Evolutionary conservation across 2,113 vertebrate species (phyloP).

Genomic region (Passer montanus): DNA sequence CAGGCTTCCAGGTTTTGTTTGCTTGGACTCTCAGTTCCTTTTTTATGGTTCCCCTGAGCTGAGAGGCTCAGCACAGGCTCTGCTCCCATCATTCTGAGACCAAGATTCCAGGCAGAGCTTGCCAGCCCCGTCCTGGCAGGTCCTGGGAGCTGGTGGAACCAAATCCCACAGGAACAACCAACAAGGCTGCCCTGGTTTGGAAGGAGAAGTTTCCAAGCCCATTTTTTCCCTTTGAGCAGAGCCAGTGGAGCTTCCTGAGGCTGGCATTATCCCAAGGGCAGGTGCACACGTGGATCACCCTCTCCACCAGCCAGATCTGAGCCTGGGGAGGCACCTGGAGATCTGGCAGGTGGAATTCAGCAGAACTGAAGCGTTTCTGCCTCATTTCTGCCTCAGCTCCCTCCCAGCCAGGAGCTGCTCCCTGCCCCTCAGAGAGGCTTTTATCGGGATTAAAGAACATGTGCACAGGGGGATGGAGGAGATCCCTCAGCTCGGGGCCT

Average conservation of each 20-base stretch:
- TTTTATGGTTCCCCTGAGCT: slow-evolving; percentile 1
- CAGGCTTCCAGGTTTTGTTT: slow-evolving; percentile 41
- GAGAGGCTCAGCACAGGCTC: not conserved
- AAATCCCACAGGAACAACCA: not conserved
- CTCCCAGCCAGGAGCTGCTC: not conserved
- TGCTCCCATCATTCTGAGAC: not conserved
- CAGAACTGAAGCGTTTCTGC: not conserved
- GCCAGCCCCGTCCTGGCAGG: not conserved
- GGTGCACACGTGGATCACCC: not conserved
- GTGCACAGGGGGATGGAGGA: not conserved
- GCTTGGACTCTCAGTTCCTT: not conserved
- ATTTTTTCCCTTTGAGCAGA: not conserved
- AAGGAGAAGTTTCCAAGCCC: not conserved
- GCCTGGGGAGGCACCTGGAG: not conserved
- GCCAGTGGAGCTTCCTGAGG: not conserved
- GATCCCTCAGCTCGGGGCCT: too few species aligned
- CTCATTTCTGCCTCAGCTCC: not conserved
- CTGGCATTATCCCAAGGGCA: not conserved
- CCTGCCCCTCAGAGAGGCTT: not conserved
- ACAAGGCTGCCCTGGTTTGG: not conserved
- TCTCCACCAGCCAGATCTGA: not conserved
- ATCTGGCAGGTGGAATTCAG: not conserved
- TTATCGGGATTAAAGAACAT: not conserved
- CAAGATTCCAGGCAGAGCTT: not conserved
- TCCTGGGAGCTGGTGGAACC: not conserved